Base-by-base conservation (phyloP, 2,113 vertebrate genomes). In the Microcebus murinus region DNA sequence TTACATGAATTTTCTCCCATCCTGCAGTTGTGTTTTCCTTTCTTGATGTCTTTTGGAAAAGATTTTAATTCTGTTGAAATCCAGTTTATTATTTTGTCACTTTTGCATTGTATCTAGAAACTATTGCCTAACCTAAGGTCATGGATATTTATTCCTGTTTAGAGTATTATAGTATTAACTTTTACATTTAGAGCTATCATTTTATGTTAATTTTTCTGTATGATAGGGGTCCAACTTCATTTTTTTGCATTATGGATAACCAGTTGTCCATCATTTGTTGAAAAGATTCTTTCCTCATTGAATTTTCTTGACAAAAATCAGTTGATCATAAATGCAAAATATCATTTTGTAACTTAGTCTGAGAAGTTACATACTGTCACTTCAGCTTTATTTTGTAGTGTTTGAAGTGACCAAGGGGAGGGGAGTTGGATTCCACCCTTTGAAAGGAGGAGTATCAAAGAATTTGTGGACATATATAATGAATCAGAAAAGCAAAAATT, bases 11-110 rank as follows among this genome's bases (percentile, higher is more conserved):
- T 65, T 59, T 79, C 39, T 93, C 50, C 31, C 59, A 48, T 48
- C 87, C n/a, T 63, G 13, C 21, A 10, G 7, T 61, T 88, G 39
- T 18, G 5, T 61, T 71, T 80, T 48, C 5, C 20, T 85, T 95
- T 85, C 61, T 90, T 34, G 17, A 70, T 77, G 10, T 95, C 25
- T 95, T 85, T 77, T 90, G 71, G 90, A 85, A 70, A 83, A 48
- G 48, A 48, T 59, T 83, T 83, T 61, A 68, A 83, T 83, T 92
- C 27, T 57, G 27, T 45, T 90, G 42, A 76, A 67, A 39, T 89
- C 9, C 4, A 70, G 1, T 81, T 59, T 65, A 71, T 50, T 80
- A 14, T 65, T 65, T 57, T 23, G 74, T 91, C 76, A 48, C 17
- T 82, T 80, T 63, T 57, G 36, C 36, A 76, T 87, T 13, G 15